Evolutionary conservation across 2,797 vertebrate species (phyloP).

Genomic region (Sylvia borin): DNA sequence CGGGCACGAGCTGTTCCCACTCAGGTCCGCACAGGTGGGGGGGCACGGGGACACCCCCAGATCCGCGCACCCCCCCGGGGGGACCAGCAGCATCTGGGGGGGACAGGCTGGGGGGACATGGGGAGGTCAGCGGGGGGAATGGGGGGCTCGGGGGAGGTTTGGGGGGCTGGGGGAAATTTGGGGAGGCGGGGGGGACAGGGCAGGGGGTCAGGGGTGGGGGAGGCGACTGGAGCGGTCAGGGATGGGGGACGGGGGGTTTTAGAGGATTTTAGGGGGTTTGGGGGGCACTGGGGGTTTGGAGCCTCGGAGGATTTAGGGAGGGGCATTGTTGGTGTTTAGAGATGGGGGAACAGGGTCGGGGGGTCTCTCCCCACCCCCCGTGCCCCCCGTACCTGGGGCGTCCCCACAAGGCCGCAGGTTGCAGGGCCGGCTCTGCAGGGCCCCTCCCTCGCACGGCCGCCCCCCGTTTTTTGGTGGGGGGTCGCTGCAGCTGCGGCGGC

Average conservation of each 20-base stretch:
- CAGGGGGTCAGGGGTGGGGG: too few species aligned
- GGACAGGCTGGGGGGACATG: too few species aligned
- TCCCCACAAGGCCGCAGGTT: slow-evolving; percentile 80
- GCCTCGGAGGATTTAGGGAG: neutral
- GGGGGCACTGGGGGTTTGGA: too few species aligned
- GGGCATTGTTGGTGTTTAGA: neutral
- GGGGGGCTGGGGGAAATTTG: too few species aligned
- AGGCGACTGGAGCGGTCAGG: too few species aligned
- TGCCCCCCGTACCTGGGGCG: slow-evolving; percentile 18
- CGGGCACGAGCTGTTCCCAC: neutral
- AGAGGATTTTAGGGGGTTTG: too few species aligned
- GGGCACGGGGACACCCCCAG: neutral
- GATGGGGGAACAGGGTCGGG: too few species aligned
- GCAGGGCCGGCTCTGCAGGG: slow-evolving; percentile 82
- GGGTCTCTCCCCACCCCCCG: neutral
- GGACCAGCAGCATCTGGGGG: too few species aligned
- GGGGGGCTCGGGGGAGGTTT: too few species aligned
- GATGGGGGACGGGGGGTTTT: too few species aligned
- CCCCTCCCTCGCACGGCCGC: slow-evolving; percentile 79
- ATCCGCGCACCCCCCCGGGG: neutral
- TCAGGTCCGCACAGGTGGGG: neutral
- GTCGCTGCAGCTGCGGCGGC: slow-evolving; percentile 81
- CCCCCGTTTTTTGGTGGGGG: slow-evolving; percentile 88
- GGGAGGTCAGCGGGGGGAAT: too few species aligned
- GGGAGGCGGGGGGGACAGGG: too few species aligned